phyloP scores from a whole-genome alignment of 2,888 invertebrate species.

The Protula sp. region DNA sequence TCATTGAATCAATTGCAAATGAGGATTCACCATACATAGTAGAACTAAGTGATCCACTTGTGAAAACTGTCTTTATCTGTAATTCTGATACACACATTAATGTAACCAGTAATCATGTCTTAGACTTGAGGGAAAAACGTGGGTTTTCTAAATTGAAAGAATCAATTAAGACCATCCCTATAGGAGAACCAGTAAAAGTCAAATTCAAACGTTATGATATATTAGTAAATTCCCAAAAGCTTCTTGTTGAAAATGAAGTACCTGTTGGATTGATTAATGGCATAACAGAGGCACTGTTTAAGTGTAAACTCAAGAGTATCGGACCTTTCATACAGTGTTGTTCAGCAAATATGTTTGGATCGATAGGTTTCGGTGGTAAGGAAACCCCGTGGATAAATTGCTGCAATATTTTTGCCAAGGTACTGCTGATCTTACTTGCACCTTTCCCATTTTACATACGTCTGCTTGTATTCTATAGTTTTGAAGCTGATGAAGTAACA shows the following conservation, averaged over 20 bases:
- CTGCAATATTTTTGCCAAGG: conserved; percentile 30
- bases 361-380: conserved; percentile 4
- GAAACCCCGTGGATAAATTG: conserved; percentile 21
- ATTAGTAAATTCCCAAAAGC: conserved; percentile 20
- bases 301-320: conserved; percentile 41
- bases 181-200: conserved; percentile 9
- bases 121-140: conserved; percentile 9
- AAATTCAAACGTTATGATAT: conserved; percentile 22
- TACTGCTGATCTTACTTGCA: conserved; percentile 33
- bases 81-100: conserved; percentile 7
- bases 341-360: conserved; percentile 26
- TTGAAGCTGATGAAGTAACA: conserved; percentile 39
- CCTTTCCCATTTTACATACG: conserved; percentile 46
- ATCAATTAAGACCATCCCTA: conserved; percentile 7
- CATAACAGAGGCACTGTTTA: conserved; percentile 21
- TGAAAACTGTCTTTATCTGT: conserved; percentile 15
- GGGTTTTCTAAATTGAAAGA: conserved; percentile 19
- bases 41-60: conserved; percentile 26
- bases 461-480: conserved; percentile 40
- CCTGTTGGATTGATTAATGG: conserved; percentile 21
- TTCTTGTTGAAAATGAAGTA: conserved; percentile 25
- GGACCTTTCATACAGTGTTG: conserved; percentile 46
- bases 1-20: conserved; percentile 27
- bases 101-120: neutral
- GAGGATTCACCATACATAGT: conserved; percentile 34